These are phyloP conservation scores for Heteronetta atricapilla DNA, from an alignment of 2,113 vertebrate genomes.

Conservation along the genomic window DNA sequence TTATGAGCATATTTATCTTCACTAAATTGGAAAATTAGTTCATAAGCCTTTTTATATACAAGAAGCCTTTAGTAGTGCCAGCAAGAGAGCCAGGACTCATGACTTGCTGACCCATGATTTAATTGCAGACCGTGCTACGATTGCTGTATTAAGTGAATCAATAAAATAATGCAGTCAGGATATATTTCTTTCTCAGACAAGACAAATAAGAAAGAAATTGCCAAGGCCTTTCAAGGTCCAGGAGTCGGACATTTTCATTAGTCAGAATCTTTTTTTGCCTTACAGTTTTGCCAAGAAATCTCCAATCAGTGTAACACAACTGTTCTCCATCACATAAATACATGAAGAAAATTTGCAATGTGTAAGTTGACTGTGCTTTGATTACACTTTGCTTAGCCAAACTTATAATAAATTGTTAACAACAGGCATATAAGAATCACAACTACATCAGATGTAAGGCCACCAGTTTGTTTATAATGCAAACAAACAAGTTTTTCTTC, in stretches of 20 bases:
- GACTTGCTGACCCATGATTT: conserved; percentile 36
- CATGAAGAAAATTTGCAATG: not conserved
- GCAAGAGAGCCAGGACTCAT: conserved; percentile 21
- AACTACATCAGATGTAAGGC: not conserved
- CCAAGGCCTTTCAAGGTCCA: conserved; percentile 17
- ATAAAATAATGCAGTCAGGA: conserved; percentile 23
- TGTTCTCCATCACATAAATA: not conserved
- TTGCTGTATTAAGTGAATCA: not conserved
- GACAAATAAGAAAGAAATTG: conserved; percentile 38
- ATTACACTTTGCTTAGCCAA: not conserved
- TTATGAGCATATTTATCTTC: not conserved
- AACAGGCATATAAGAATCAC: not conserved
- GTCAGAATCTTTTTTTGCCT: not conserved
- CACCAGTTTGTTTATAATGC: not conserved
- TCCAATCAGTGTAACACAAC: not conserved
- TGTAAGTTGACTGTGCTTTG: not conserved
- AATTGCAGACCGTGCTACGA: not conserved
- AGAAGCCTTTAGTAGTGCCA: not conserved
- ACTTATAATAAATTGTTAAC: not conserved
- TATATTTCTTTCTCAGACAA: conserved; percentile 44
- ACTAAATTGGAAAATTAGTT: conserved; percentile 13
- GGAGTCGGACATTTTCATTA: conserved; percentile 26
- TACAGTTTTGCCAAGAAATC: conserved; percentile 31
- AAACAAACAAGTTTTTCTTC: not conserved
- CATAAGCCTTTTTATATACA: conserved; percentile 21